Conservation (phyloP, 2,888 invertebrate species). For the Timema cristinae region DNA sequence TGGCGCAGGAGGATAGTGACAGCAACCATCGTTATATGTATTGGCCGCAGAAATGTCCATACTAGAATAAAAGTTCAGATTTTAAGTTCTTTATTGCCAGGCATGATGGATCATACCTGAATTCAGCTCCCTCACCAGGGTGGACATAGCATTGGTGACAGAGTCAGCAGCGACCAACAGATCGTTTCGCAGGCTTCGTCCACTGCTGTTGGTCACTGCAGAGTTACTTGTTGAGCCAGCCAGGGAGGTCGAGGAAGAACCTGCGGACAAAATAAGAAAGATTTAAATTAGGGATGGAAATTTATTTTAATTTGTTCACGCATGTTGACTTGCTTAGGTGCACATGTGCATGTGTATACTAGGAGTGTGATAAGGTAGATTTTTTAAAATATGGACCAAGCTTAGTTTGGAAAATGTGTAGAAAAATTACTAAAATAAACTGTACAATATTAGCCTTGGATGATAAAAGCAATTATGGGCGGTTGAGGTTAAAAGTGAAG, state of each 20-base stretch:
- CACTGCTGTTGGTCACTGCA: conserved; percentile 36
- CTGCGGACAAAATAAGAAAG: conserved; percentile 20
- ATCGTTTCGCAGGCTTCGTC: conserved; percentile 74
- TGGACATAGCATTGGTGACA: conserved; percentile 97
- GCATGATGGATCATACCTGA: conserved; percentile 51
- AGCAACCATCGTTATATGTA: not conserved
- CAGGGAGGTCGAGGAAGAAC: conserved; percentile 32
- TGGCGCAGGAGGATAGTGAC: not conserved
- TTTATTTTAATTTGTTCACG: not conserved
- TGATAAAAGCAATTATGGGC: too few relatives aligned
- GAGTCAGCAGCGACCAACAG: conserved; percentile 94
- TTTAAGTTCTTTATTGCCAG: too few relatives aligned
- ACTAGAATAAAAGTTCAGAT: not conserved
- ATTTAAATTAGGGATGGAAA: not conserved
- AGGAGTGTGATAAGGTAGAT: too few relatives aligned
- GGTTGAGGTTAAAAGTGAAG: too few relatives aligned
- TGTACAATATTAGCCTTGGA: not conserved
- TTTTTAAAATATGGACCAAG: too few relatives aligned
- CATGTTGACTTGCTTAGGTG: not conserved
- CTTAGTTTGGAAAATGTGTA: not conserved
- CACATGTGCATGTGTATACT: not conserved
- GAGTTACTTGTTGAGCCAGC: conserved; percentile 29
- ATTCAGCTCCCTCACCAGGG: conserved; percentile 92
- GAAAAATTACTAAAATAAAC: not conserved
- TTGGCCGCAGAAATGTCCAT: not conserved